A percentile compares a stretch with the other conserved stretches of the same genome.
Conservation (phyloP, 2,888 invertebrate species). For the Thera obeliscata region DNA sequence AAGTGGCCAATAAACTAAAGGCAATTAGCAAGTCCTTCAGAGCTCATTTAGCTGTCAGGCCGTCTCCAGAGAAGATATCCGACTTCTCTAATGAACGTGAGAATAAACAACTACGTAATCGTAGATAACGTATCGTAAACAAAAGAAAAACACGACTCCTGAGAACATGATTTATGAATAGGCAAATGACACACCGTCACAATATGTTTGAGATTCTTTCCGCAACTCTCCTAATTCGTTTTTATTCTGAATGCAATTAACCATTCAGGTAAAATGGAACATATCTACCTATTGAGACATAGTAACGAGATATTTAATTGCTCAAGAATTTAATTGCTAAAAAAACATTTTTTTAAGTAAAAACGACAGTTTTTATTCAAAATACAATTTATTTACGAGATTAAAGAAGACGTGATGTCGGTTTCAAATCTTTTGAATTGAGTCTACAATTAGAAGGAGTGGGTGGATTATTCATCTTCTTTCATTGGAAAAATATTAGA, state of each 20-base stretch:
- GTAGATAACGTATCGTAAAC: slow-evolving; percentile 9
- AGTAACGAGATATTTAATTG: too few species aligned
- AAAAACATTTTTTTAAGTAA: too few species aligned
- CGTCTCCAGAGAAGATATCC: slow-evolving; percentile 33
- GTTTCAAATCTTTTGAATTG: neutral
- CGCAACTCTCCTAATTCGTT: neutral
- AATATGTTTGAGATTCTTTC: slow-evolving; percentile 2
- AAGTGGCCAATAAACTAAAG: slow-evolving; percentile 40
- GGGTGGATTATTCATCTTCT: slow-evolving; percentile 8
- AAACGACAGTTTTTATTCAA: neutral
- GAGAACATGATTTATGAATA: slow-evolving; percentile 17
- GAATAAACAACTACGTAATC: slow-evolving; percentile 10
- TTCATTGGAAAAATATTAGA: neutral
- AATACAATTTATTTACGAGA: neutral
- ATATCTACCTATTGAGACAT: too few species aligned
- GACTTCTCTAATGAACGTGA: slow-evolving; percentile 32
- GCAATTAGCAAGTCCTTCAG: slow-evolving; percentile 38
- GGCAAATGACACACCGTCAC: slow-evolving; percentile 3
- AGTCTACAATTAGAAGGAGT: slow-evolving; percentile 14
- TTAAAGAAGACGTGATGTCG: neutral
- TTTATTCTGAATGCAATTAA: neutral
- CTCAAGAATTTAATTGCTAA: too few species aligned
- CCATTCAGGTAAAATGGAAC: too few species aligned
- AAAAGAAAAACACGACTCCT: slow-evolving; percentile 5
- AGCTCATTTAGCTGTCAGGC: slow-evolving; percentile 39